These are phyloP conservation scores for Heliconius aoede DNA, from an alignment of 2,888 invertebrate species.

Conservation along the genomic window DNA sequence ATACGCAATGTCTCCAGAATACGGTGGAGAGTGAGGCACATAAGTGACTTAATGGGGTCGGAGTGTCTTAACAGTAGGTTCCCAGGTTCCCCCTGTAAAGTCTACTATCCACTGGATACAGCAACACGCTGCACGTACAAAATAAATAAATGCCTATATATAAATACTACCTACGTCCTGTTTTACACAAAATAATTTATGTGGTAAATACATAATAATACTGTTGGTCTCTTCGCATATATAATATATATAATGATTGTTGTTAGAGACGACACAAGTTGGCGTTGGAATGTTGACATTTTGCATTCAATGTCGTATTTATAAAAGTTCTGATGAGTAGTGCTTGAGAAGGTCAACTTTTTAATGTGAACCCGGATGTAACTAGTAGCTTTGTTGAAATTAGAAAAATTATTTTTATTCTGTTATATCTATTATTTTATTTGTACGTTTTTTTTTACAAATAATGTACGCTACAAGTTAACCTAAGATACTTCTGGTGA, in stretches of 20 bases:
- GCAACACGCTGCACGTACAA: too few relatives aligned
- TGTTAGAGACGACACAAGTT: constrained; percentile 23
- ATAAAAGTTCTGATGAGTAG: constrained; percentile 27
- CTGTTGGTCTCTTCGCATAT: neutral
- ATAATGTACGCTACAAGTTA: neutral
- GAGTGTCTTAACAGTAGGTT: too few relatives aligned
- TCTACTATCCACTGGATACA: too few relatives aligned
- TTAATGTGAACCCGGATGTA: constrained; percentile 38
- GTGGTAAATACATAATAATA: neutral
- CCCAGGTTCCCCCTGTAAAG: too few relatives aligned
- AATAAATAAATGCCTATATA: too few relatives aligned
- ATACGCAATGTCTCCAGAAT: too few relatives aligned
- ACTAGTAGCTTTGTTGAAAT: constrained; percentile 8
- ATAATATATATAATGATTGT: neutral
- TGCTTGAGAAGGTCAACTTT: constrained; percentile 37
- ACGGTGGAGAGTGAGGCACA: too few relatives aligned
- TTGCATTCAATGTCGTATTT: constrained; percentile 66
- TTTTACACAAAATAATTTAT: neutral
- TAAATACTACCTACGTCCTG: neutral
- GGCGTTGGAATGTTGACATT: constrained; percentile 69
- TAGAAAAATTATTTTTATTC: neutral
- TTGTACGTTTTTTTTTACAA: neutral
- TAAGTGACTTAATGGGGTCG: too few relatives aligned
- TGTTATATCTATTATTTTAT: neutral
- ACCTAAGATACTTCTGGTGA: neutral